Conservation (phyloP, 2,113 vertebrate genomes). For the Tiliqua scincoides region DNA sequence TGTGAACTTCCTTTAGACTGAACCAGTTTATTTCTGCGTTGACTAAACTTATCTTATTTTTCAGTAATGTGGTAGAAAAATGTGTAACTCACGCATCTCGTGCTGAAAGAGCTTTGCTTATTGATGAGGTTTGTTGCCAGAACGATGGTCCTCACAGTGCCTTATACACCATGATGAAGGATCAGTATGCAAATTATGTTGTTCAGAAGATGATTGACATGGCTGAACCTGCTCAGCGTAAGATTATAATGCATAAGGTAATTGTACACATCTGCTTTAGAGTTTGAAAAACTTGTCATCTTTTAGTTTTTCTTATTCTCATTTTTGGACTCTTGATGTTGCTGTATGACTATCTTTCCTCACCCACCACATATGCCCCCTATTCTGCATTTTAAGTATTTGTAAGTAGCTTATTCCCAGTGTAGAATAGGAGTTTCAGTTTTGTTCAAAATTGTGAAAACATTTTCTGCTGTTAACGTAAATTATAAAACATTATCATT, state of each 20-base stretch:
- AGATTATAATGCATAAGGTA: conserved; percentile 99
- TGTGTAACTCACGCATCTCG: conserved; percentile 97
- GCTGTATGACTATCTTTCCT: background rate
- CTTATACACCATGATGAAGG: conserved; percentile 99
- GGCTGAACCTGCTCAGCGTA: conserved; percentile 95
- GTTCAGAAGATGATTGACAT: conserved; percentile 99
- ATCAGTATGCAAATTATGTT: conserved; percentile 98
- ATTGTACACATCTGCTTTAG: background rate
- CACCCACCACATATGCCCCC: background rate
- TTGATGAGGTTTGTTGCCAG: conserved; percentile 97
- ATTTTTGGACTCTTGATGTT: background rate
- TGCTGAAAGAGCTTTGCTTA: conserved; percentile 93
- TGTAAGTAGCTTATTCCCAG: background rate
- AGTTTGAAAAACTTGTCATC: accelerated
- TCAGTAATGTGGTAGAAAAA: conserved; percentile 97
- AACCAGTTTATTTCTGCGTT: background rate
- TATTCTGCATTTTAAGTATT: background rate
- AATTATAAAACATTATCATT: background rate
- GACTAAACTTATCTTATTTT: background rate
- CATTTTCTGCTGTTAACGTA: background rate
- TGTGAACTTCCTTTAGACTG: background rate
- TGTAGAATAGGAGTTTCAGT: background rate
- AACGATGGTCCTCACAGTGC: conserved; percentile 98
- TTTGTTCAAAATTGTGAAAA: background rate
- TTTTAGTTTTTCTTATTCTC: background rate